Evolutionary conservation across 2,888 invertebrate species (phyloP).

Genomic region (Pocota personata): DNA sequence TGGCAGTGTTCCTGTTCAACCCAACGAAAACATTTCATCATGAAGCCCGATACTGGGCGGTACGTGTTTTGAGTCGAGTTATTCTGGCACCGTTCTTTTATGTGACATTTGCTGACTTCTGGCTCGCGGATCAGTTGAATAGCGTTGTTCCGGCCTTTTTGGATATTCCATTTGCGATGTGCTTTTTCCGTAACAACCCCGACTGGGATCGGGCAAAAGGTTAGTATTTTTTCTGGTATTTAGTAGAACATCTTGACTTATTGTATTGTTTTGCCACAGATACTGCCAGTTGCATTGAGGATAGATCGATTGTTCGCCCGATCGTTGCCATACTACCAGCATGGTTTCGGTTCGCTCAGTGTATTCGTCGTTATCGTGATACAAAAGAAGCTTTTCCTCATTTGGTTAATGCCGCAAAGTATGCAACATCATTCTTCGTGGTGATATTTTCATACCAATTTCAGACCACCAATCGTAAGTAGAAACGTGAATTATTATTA

Average conservation of each 20-base stretch:
- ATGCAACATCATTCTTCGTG: slow-evolving; percentile 94
- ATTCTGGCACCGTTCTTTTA: slow-evolving; percentile 90
- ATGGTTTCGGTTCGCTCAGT: slow-evolving; percentile 93
- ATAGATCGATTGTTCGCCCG: slow-evolving; percentile 84
- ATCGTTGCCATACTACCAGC: slow-evolving; percentile 91
- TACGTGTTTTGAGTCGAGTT: slow-evolving; percentile 85
- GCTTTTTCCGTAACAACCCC: slow-evolving; percentile 88
- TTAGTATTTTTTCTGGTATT: slow-evolving; percentile 71
- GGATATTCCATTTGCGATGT: slow-evolving; percentile 91
- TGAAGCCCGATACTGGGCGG: slow-evolving; percentile 90
- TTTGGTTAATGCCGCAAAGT: slow-evolving; percentile 94
- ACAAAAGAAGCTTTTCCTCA: slow-evolving; percentile 91
- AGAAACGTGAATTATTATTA: too few relatives aligned
- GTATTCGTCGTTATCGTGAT: slow-evolving; percentile 91
- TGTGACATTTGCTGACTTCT: slow-evolving; percentile 93
- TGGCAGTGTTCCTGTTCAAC: slow-evolving; percentile 89
- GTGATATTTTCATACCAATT: slow-evolving; percentile 87
- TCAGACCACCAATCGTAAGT: slow-evolving; percentile 81
- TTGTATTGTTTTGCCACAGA: slow-evolving; percentile 79
- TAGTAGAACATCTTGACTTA: background rate
- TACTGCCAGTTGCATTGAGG: slow-evolving; percentile 83
- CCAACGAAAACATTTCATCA: slow-evolving; percentile 90
- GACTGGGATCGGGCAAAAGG: slow-evolving; percentile 84
- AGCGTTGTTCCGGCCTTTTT: slow-evolving; percentile 89
- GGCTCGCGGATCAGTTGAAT: slow-evolving; percentile 93